phyloP scores from a whole-genome alignment of 1,140 invertebrate genomes.

The Brachionus paranguensis region DNA sequence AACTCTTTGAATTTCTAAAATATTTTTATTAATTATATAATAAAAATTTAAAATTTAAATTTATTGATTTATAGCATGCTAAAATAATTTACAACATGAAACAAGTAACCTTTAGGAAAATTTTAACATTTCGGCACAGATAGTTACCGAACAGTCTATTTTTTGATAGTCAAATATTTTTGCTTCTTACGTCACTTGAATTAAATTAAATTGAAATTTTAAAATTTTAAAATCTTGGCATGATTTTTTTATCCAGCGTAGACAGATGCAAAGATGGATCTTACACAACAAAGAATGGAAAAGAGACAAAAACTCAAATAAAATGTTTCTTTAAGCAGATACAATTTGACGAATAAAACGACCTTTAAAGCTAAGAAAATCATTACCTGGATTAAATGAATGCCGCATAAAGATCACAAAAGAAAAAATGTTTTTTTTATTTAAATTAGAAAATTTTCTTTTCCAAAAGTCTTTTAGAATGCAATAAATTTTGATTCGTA shows the following conservation, averaged over 20 bases:
- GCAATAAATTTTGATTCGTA: slow-evolving; percentile 17
- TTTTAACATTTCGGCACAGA: background rate
- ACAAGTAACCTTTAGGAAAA: background rate
- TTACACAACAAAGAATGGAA: background rate
- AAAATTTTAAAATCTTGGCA: background rate
- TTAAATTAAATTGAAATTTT: background rate
- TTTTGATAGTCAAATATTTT: background rate
- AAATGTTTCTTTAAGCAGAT: slow-evolving; percentile 1
- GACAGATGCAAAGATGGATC: background rate
- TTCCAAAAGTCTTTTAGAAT: background rate
- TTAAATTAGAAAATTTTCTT: background rate
- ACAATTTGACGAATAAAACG: background rate
- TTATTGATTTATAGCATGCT: background rate
- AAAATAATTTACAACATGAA: background rate
- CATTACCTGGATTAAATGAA: slow-evolving; percentile 31
- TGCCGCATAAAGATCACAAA: background rate
- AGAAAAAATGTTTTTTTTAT: slow-evolving; percentile 11
- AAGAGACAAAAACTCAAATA: background rate
- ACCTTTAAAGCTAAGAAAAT: background rate
- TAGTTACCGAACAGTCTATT: background rate
- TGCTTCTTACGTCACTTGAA: background rate
- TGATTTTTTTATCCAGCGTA: background rate
- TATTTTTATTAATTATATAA: background rate
- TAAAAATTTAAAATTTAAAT: background rate
- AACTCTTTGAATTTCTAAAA: background rate